Conservation (phyloP, 2,113 vertebrate species). For the Hoplias malabaricus region DNA sequence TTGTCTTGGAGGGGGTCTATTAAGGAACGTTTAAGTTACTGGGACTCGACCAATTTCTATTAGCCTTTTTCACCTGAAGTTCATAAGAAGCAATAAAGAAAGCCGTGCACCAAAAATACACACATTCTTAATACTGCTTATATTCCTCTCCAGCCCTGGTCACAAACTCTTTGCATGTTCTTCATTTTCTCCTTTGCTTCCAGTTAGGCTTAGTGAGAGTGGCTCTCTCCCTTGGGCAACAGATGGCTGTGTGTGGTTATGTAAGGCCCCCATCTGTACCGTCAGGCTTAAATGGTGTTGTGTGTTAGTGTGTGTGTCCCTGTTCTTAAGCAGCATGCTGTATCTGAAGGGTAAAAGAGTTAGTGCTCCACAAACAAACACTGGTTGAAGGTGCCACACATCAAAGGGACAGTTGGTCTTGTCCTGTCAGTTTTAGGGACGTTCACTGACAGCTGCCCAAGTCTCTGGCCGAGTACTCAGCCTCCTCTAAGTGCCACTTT, state of each 20-base stretch:
- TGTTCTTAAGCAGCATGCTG: slow-evolving; percentile 12
- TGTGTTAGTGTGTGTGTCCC: not conserved
- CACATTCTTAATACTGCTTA: no score
- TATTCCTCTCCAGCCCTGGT: no score
- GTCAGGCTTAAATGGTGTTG: slow-evolving; percentile 6
- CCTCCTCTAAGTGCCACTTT: slow-evolving; percentile 42
- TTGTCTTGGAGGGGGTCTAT: no score
- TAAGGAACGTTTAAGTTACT: no score
- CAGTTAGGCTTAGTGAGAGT: not conserved
- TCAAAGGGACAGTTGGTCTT: slow-evolving; percentile 44
- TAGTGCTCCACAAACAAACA: slow-evolving; percentile 35
- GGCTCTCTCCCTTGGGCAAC: slow-evolving; percentile 22
- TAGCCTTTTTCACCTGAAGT: no score
- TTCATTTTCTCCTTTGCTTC: not conserved
- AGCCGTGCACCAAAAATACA: no score
- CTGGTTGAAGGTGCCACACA: slow-evolving; percentile 17
- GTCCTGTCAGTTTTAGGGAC: slow-evolving; percentile 18
- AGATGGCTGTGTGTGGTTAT: slow-evolving; percentile 50
- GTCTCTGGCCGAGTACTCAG: not conserved
- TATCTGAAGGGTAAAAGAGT: not conserved
- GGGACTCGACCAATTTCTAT: no score
- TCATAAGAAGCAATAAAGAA: not conserved
- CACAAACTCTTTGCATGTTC: not conserved
- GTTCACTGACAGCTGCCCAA: slow-evolving; percentile 43
- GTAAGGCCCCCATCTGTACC: slow-evolving; percentile 46